Evolutionary conservation across 2,113 vertebrate genomes (phyloP), one percentile per base, ranked within the genome.

Genomic region (Pelmatolapia mariae): DNA sequence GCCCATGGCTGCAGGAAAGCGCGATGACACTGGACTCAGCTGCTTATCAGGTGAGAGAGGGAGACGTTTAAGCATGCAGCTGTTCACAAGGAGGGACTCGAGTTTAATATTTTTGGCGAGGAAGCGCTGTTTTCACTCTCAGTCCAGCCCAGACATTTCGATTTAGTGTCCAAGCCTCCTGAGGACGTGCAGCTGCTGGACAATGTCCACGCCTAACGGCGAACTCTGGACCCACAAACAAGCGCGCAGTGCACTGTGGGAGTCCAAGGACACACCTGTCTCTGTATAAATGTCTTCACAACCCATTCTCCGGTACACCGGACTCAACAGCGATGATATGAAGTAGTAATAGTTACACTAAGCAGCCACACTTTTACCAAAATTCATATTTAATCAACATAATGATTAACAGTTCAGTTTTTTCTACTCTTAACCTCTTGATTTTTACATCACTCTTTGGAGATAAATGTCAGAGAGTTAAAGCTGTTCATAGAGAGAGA

Each of bases 31-130:
- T 43, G 15, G 19, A 81, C 19, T 36, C 13, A 45, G 19, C 36
- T n/a, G 63, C 10, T 18, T 13, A 76, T 76, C 40, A 19, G 43
- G 18, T 66, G 40, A 47, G 4, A 26, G 3, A 31, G 3, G 45
- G 2, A 11, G 4, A 56, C 1, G 8, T 3, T 1, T 3, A 10
- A 0, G 2, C 5, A 8, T 0, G 3, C 5, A 13, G 8, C 5
- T 22, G 9, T 3, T 4, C 10, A 61, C 2, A 4, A 1, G 26
- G 26, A 31, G 4, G 45, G 10, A 50, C 15, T 12, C 10, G 45
- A 78, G 43, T 19, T 76, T 47, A 47, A 47, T 12, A 8, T 29
- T 45, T 76, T 24, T 47, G 18, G 61, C 22, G 0, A 47, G 43
- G 61, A n/a, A 38, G 31, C 19, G 18, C 2, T 38, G 33, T 8